Percentiles rank a stretch among this genome's conserved stretches.
phyloP scores from a whole-genome alignment of 2,888 invertebrate species.

The Polyommatus iphigenia region DNA sequence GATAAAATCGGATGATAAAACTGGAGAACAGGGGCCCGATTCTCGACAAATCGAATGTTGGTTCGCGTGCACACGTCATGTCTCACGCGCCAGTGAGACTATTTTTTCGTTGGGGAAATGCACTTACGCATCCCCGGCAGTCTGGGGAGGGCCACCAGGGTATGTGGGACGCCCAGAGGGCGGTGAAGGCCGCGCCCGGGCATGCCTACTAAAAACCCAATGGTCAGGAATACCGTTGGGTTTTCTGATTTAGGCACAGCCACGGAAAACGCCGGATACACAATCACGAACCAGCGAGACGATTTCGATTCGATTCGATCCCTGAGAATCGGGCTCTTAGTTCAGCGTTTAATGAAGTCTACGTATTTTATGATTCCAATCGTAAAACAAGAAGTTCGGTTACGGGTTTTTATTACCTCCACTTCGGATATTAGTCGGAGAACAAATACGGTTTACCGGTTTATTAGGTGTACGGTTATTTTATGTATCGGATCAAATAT shows the following conservation, averaged over 20 bases:
- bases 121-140: too few species aligned
- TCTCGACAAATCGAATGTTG: neutral
- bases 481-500: neutral
- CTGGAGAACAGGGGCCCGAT: neutral
- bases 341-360: slow-evolving; percentile 59
- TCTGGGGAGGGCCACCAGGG: too few species aligned
- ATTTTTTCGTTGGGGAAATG: too few species aligned
- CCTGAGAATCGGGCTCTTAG: neutral
- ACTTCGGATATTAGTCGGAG: slow-evolving; percentile 28
- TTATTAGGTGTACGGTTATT: neutral
- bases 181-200: too few species aligned
- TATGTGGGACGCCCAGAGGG: too few species aligned
- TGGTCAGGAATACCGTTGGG: too few species aligned
- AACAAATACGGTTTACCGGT: slow-evolving; percentile 1
- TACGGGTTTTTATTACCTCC: slow-evolving; percentile 41
- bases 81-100: too few species aligned
- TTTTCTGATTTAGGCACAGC: too few species aligned
- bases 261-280: too few species aligned
- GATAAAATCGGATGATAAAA: neutral
- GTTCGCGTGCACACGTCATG: neutral
- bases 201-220: too few species aligned
- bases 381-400: slow-evolving; percentile 56
- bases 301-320: neutral
- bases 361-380: slow-evolving; percentile 56
- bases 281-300: too few species aligned